These are phyloP conservation scores for Dascyllus trimaculatus DNA, from an alignment of 2,113 vertebrate genomes.

Conservation along the genomic window DNA sequence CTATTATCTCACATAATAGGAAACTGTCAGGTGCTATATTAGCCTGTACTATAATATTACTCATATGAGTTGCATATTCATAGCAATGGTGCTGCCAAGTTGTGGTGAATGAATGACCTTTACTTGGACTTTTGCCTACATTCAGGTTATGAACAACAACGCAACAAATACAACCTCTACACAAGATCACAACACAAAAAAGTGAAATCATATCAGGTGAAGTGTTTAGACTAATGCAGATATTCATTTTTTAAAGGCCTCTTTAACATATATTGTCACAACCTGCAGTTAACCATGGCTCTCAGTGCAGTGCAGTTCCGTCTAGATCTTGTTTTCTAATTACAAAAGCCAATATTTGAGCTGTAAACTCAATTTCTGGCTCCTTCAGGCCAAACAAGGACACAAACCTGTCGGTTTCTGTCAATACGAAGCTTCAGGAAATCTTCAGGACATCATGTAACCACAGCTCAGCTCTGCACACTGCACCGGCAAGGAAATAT, in stretches of 20 bases:
- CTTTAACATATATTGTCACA: neutral
- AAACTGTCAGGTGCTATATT: too few relatives aligned
- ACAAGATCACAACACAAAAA: accelerated
- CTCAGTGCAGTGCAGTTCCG: neutral
- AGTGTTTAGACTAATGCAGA: neutral
- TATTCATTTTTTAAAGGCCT: slow-evolving; percentile 1
- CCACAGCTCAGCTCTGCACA: neutral
- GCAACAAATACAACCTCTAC: neutral
- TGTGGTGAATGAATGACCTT: slow-evolving; percentile 65
- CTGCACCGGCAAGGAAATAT: slow-evolving; percentile 5
- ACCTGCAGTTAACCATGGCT: neutral
- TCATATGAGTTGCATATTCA: neutral
- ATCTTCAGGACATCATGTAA: slow-evolving; percentile 2
- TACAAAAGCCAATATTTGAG: too few relatives aligned
- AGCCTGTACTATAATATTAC: neutral
- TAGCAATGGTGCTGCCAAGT: neutral
- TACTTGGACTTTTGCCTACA: slow-evolving; percentile 69
- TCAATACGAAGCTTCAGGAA: neutral
- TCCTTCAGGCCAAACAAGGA: too few relatives aligned
- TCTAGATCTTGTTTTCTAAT: too few relatives aligned
- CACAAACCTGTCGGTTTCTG: neutral
- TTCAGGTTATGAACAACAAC: slow-evolving; percentile 7
- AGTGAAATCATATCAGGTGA: neutral
- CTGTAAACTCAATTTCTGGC: too few relatives aligned
- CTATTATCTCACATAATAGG: neutral